Evolutionary conservation across 1,140 invertebrate species (phyloP), one percentile per base, ranked within the genome.

Genomic region (Drosophila gunungcola): DNA sequence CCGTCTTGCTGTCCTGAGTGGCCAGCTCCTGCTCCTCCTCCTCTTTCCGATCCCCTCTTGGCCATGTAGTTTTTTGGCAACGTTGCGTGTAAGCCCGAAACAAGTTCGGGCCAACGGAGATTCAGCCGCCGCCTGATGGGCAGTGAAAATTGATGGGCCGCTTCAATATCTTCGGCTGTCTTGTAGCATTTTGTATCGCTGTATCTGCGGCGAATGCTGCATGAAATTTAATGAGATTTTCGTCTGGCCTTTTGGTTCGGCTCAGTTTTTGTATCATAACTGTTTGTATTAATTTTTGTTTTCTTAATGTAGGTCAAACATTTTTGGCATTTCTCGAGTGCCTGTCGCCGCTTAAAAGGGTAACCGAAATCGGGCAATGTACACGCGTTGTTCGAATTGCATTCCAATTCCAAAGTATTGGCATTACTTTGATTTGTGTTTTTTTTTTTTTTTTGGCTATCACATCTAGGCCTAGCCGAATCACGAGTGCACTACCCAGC

Each of bases 191-290:
- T 80, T 74, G 77, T 79, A 73, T 64, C 53, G 57, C 29, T 62
- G 39, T 75, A 43, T 76, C 72, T 61, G 78, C 49, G 32, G 13
- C 68, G 72, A 80, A 55, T 73, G 73, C 79, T 72, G 75, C 63
- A 64, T 78, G 60, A 86, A 86, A 81, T 82, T 75, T 86, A 85
- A 86, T 85, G 82, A 86, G 82, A 74, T 85, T 82, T 79, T 73
- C 49, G 45, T 48, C 78, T 55, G 56, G 43, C 55, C 29, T 53
- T 38, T 38, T 53, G 34, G 38, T 43, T 49, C n/a, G n/a, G 27
- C 61, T 55, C 63, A 36, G 42, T 57, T 70, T 75, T 60, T 51
- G 38, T 49, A 82, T 80, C 75, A 84, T 83, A 83, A 77, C 61
- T 78, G 78, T 64, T 74, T 74, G 43, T 55, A 54, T 55, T 64